Evolutionary conservation across 23 tunicate genomes (phyloP).

Genomic region (Botrylloides violaceus): DNA sequence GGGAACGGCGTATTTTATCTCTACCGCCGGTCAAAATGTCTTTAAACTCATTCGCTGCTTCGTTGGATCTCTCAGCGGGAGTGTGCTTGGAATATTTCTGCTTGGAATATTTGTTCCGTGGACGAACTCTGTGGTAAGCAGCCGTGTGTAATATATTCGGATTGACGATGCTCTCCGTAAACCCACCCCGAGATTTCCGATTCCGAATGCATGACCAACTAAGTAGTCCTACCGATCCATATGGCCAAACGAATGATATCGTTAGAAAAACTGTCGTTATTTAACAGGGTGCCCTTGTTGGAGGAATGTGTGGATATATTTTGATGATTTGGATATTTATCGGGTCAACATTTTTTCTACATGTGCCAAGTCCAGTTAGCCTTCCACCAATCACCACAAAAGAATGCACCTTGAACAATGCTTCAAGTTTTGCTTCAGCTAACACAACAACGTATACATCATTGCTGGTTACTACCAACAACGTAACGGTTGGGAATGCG

Average conservation of each 20-base stretch:
- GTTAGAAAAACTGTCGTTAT: neutral
- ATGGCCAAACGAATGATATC: too few species aligned
- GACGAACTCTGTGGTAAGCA: conserved; percentile 3
- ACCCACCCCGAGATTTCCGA: too few species aligned
- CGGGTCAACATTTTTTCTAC: neutral
- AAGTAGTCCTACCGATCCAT: too few species aligned
- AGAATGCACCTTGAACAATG: neutral
- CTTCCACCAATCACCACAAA: conserved; percentile 4
- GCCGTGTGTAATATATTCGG: too few species aligned
- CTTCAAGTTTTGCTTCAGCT: neutral
- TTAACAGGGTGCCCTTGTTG: conserved; percentile 2
- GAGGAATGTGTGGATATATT: neutral
- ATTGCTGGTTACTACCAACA: too few species aligned
- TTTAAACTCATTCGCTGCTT: conserved; percentile 2
- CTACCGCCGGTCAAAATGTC: neutral
- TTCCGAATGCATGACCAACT: too few species aligned
- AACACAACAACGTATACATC: too few species aligned
- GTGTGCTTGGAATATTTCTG: neutral
- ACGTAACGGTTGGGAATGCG: too few species aligned
- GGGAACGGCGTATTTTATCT: neutral
- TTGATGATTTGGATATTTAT: conserved; percentile 7
- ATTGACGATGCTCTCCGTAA: too few species aligned
- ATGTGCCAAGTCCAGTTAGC: neutral
- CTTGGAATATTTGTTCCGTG: conserved; percentile 1
- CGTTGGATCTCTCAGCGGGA: neutral